Evolutionary conservation across 1,140 invertebrate species (phyloP).

Genomic region (Zophobas morio): DNA sequence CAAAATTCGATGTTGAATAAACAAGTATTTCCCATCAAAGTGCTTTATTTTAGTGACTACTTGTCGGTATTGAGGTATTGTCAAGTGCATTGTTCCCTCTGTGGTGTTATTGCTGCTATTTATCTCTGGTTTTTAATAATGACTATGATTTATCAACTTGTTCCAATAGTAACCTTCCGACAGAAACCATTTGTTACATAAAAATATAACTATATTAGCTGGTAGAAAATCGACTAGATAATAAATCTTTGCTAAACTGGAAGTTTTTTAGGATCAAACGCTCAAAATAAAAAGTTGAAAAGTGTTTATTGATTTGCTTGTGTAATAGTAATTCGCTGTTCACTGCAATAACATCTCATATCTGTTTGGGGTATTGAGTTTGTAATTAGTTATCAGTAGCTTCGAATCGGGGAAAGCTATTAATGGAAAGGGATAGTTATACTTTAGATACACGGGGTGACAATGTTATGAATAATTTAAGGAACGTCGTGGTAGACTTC

Average conservation of each 20-base stretch:
- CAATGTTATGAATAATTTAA: constrained; percentile 65
- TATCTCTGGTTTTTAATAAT: constrained; percentile 47
- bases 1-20: constrained; percentile 29
- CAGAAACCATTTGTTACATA: constrained; percentile 26
- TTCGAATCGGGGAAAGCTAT: constrained; percentile 49
- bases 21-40: constrained; percentile 1
- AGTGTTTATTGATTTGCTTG: background rate
- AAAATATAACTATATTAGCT: constrained; percentile 35
- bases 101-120: constrained; percentile 37
- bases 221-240: constrained; percentile 2
- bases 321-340: background rate
- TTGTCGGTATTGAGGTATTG: background rate
- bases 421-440: constrained; percentile 54
- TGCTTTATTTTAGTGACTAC: constrained; percentile 1
- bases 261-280: constrained; percentile 7
- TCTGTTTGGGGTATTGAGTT: constrained; percentile 28
- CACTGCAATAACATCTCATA: constrained; percentile 8
- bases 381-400: constrained; percentile 52
- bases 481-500: constrained; percentile 59
- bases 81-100: constrained; percentile 3
- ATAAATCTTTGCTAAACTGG: constrained; percentile 25
- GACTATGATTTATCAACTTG: constrained; percentile 46
- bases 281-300: background rate
- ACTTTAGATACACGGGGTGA: constrained; percentile 59
- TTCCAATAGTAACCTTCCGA: constrained; percentile 41